phyloP scores from a whole-genome alignment of 2,888 invertebrate species.

The Drosophila nr. fundita region DNA sequence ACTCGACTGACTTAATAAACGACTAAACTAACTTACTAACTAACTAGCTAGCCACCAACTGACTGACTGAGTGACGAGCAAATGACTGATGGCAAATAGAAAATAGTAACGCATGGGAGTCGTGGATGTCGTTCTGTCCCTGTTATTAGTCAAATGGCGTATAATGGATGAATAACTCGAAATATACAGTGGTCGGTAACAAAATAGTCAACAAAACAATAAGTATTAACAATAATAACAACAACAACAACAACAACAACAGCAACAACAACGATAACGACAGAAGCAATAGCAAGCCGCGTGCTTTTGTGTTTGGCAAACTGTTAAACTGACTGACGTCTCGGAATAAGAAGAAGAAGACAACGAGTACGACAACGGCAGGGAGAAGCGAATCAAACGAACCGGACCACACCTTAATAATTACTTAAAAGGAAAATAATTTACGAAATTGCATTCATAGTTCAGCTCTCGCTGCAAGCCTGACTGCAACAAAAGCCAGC shows the following conservation, averaged over 20 bases:
- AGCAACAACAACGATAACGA: background rate
- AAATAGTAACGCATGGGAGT: slow-evolving; percentile 29
- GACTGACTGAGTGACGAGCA: slow-evolving; percentile 30
- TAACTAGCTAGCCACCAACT: slow-evolving; percentile 29
- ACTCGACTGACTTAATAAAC: slow-evolving; percentile 56
- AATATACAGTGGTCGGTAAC: slow-evolving; percentile 44
- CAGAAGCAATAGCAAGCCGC: slow-evolving; percentile 46
- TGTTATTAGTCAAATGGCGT: slow-evolving; percentile 80
- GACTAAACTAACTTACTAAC: slow-evolving; percentile 29
- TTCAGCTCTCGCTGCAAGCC: slow-evolving; percentile 62
- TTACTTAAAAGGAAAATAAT: slow-evolving; percentile 85
- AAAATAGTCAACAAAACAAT: slow-evolving; percentile 64
- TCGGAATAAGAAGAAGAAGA: slow-evolving; percentile 29
- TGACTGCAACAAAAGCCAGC: slow-evolving; percentile 74
- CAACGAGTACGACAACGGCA: slow-evolving; percentile 1
- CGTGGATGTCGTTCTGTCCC: slow-evolving; percentile 27
- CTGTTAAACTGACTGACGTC: slow-evolving; percentile 56
- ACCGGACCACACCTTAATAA: slow-evolving; percentile 84
- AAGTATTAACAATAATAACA: slow-evolving; percentile 32
- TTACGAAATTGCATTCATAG: slow-evolving; percentile 84
- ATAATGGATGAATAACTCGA: slow-evolving; percentile 78
- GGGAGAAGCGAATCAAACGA: slow-evolving; percentile 31
- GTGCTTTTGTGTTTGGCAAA: slow-evolving; percentile 69
- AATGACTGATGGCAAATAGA: slow-evolving; percentile 49
- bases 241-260: background rate